Conservation (phyloP, 2,888 invertebrate species). For the Marronus borbonicus region DNA sequence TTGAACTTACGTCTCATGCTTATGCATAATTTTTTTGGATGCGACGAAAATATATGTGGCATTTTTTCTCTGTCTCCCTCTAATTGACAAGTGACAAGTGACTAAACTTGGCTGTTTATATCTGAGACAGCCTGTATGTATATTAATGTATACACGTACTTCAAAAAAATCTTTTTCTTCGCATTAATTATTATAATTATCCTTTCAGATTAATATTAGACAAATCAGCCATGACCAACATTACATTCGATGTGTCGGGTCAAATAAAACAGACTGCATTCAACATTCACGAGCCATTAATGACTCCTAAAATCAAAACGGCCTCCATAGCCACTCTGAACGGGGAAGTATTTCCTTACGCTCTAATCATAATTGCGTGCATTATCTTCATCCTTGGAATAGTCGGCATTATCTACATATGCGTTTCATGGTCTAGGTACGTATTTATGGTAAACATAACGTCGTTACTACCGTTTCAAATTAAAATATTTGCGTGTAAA, state of each 20-base stretch:
- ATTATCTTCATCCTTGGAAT: slow-evolving; percentile 91
- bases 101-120: no score
- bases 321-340: slow-evolving; percentile 69
- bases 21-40: no score
- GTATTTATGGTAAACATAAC: not conserved
- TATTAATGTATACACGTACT: no score
- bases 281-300: slow-evolving; percentile 77
- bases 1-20: no score
- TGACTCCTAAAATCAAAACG: slow-evolving; percentile 68
- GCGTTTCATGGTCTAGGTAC: slow-evolving; percentile 94
- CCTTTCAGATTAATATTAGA: slow-evolving; percentile 74
- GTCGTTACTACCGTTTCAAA: no score
- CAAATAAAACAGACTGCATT: slow-evolving; percentile 80
- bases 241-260: slow-evolving; percentile 80
- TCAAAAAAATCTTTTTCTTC: no score
- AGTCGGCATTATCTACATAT: slow-evolving; percentile 93
- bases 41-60: no score
- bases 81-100: no score
- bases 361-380: slow-evolving; percentile 89
- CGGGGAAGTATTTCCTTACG: slow-evolving; percentile 87
- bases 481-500: no score
- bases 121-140: no score
- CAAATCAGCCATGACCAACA: slow-evolving; percentile 76
- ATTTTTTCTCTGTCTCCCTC: no score
- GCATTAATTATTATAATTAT: not conserved